Base-by-base conservation (phyloP, 1,140 invertebrate species). In the Mactra quadrangularis region DNA sequence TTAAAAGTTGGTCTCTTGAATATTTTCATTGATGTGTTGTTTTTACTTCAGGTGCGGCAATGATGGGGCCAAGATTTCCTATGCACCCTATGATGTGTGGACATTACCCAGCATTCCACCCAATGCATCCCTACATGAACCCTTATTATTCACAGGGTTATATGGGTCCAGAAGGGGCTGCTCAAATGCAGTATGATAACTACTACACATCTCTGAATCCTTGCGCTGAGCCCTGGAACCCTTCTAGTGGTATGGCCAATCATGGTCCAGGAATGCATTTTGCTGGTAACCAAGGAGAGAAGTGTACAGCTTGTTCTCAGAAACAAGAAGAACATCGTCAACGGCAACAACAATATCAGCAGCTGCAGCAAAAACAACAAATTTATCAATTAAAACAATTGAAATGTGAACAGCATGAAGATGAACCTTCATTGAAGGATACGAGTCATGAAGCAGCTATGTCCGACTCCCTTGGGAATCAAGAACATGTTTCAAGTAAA, bases 71-170 rank as follows among this genome's bases (percentile, higher is more conserved):
- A 11, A 25, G 77, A 47, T 81, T 71, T 57, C 60, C 77, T 2
- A 71, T 81, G 77, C 66, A 81, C 15, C 77, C 64, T 1, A 71
- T 81, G 64, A 81, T 81, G 77, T 76, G 47, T 47, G 74, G 74
- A 0, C 74, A 76, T 22, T 81, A 81, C 55, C 66, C 77, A 17
- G 38, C 38, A 41, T 81, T 70, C 66, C 64, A 64, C 47, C 7
- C 64, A 9, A 68, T 81, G 50, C 75, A 50, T 17, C 77, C 77
- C 7, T 81, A 71, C 38, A 70, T 71, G 64, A n/a, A 55, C 19
- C 4, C 72, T 0, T 78, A 78, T 35, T 81, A 81, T 52, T 35
- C 22, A 11, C 77, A 81, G 27, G 77, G 77, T 17, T 71, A 57
- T 31, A 38, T 70, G 50, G 13, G 31, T 1, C 38, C 33, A 33